Percentiles rank a stretch among this genome's conserved stretches.
Evolutionary conservation across 1,140 invertebrate genomes (phyloP).

Genomic region (Aphelinus certus): DNA sequence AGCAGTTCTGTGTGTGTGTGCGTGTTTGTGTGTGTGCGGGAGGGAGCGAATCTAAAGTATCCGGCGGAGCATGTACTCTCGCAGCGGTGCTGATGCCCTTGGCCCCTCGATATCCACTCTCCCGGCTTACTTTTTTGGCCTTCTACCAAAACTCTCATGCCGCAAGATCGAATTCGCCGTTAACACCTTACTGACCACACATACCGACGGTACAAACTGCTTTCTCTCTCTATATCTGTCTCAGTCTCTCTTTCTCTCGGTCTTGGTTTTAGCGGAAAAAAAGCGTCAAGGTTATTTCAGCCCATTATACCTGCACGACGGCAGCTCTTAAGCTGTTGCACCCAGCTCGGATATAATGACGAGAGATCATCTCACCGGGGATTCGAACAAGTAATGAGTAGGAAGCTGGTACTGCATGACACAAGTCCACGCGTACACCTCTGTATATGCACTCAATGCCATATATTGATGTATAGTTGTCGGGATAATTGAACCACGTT

Average conservation of each 20-base stretch:
- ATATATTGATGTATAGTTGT: no score
- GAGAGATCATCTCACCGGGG: neutral
- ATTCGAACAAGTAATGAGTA: neutral
- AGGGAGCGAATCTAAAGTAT: no score
- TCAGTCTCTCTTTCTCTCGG: neutral
- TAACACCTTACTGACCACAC: slow-evolving; percentile 39
- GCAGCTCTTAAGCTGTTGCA: neutral
- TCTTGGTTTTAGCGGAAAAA: slow-evolving; percentile 28
- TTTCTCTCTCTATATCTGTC: neutral
- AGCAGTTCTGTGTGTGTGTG: no score
- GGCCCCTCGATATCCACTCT: slow-evolving; percentile 31
- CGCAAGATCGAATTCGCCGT: slow-evolving; percentile 34
- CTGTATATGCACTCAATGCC: no score
- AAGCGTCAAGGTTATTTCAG: slow-evolving; percentile 42
- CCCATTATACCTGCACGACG: slow-evolving; percentile 12
- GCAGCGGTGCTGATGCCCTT: slow-evolving; percentile 35
- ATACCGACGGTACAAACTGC: neutral
- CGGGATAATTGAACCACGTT: no score
- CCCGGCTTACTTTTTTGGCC: slow-evolving; percentile 28
- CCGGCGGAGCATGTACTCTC: no score
- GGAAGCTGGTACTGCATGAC: neutral
- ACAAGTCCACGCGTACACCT: no score
- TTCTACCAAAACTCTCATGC: slow-evolving; percentile 39
- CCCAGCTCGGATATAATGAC: slow-evolving; percentile 13
- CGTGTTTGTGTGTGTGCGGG: no score